These are phyloP conservation scores for Ptychadena robeensis DNA, from an alignment of 2,797 vertebrate genomes.

Conservation along the genomic window DNA sequence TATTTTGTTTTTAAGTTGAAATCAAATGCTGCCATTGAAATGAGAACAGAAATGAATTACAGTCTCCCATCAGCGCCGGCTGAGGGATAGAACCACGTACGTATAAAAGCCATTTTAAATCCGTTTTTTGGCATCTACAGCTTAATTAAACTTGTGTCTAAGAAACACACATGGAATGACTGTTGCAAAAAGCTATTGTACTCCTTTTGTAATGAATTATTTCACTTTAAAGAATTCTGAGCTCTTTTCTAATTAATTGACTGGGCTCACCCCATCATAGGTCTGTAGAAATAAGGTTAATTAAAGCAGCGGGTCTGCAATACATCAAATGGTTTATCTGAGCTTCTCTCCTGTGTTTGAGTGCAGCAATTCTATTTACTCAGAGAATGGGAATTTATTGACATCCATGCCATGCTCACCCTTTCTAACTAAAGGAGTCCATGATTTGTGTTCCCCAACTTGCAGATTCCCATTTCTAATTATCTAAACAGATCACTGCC, in stretches of 20 bases:
- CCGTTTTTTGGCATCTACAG: constrained; percentile 63
- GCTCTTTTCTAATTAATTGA: constrained; percentile 67
- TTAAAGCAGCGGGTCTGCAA: constrained; percentile 76
- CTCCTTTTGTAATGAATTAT: constrained; percentile 52
- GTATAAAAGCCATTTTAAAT: constrained; percentile 64
- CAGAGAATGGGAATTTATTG: constrained; percentile 35
- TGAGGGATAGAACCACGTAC: constrained; percentile 64
- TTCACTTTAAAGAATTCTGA: constrained; percentile 56
- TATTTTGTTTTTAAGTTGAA: constrained; percentile 66
- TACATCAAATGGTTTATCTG: constrained; percentile 49
- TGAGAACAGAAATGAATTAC: constrained; percentile 70
- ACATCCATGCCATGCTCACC: constrained; percentile 6
- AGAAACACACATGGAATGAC: constrained; percentile 51
- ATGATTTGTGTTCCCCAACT: neutral
- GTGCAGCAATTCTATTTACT: constrained; percentile 33
- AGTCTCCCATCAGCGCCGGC: constrained; percentile 60
- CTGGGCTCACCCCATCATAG: constrained; percentile 51
- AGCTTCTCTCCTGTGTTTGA: constrained; percentile 9
- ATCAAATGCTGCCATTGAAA: constrained; percentile 68
- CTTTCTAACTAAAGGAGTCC: constrained; percentile 5
- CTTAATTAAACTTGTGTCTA: constrained; percentile 66
- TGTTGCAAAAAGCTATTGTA: constrained; percentile 46
- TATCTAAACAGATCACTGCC: neutral
- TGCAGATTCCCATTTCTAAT: constrained; percentile 8
- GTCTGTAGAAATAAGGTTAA: constrained; percentile 54